Evolutionary conservation across 2,797 vertebrate species (phyloP).

Genomic region (Sarcoramphus papa): DNA sequence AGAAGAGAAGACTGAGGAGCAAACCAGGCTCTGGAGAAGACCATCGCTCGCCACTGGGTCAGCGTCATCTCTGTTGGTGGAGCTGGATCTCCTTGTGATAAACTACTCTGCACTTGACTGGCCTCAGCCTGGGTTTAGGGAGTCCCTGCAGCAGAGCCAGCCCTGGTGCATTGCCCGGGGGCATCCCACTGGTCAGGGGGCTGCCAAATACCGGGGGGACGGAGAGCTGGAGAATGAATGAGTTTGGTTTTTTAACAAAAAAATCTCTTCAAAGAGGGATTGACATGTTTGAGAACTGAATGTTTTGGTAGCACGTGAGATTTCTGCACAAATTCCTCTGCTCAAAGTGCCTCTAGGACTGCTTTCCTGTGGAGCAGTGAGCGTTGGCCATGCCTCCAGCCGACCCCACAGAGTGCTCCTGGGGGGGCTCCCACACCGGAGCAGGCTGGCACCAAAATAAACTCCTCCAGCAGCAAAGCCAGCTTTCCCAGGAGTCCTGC

Average conservation of each 20-base stretch:
- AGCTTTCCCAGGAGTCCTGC: neutral
- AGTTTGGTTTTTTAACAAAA: neutral
- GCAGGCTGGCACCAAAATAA: neutral
- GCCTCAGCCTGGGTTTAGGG: neutral
- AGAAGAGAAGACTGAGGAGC: neutral
- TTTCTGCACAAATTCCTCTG: neutral
- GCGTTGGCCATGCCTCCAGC: fast-evolving
- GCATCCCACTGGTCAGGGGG: neutral
- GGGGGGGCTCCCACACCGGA: fast-evolving
- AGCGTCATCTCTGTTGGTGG: neutral
- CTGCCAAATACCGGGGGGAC: fast-evolving
- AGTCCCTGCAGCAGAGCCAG: neutral
- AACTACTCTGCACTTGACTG: neutral
- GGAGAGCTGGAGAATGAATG: neutral
- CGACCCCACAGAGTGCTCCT: fast-evolving
- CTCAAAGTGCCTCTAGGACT: neutral
- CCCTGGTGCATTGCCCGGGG: fast-evolving
- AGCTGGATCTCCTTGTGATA: neutral
- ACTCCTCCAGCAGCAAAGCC: neutral
- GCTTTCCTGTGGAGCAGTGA: neutral
- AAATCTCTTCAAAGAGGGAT: neutral
- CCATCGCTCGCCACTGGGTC: neutral
- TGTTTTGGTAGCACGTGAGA: neutral
- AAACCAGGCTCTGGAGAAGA: neutral
- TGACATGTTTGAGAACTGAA: neutral